Evolutionary conservation across 2,797 vertebrate genomes (phyloP).

Genomic region (Sardinella longiceps): DNA sequence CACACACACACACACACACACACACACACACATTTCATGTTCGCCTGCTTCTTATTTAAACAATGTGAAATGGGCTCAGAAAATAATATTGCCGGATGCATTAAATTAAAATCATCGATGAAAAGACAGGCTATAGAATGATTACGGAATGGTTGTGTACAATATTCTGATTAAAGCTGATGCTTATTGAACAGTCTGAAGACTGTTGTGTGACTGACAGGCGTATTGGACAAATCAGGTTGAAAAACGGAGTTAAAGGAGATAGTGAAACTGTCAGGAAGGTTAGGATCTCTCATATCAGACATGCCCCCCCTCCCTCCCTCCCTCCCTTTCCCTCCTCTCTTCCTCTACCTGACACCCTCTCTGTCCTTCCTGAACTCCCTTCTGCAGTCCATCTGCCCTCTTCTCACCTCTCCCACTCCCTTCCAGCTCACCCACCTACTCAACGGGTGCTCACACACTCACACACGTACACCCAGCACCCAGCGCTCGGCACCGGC

Average conservation of each 20-base stretch:
- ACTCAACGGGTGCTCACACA: constrained; percentile 82
- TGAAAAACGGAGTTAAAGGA: not conserved
- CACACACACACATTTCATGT: too few species aligned
- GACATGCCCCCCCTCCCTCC: constrained; percentile 62
- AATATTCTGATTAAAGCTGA: not conserved
- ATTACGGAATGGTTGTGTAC: not conserved
- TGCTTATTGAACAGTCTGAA: not conserved
- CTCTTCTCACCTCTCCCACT: constrained; percentile 81
- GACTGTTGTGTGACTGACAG: not conserved
- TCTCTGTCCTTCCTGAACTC: constrained; percentile 77
- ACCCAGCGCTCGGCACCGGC: constrained; percentile 65
- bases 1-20: too few species aligned
- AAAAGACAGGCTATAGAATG: not conserved
- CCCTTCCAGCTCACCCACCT: constrained; percentile 82
- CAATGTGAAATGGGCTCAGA: not conserved
- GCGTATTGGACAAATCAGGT: not conserved
- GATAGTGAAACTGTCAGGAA: constrained; percentile 18
- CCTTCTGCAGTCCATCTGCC: constrained; percentile 91
- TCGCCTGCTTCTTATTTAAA: constrained; percentile 15
- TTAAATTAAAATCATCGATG: not conserved
- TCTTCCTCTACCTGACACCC: constrained; percentile 80
- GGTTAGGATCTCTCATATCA: constrained; percentile 22
- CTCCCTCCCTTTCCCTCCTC: constrained; percentile 69
- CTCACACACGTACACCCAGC: constrained; percentile 64
- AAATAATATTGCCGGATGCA: not conserved